Evolutionary conservation across 2,888 invertebrate species (phyloP), one percentile per base, ranked within the genome.

Genomic region (Caenorhabditis japonica): DNA sequence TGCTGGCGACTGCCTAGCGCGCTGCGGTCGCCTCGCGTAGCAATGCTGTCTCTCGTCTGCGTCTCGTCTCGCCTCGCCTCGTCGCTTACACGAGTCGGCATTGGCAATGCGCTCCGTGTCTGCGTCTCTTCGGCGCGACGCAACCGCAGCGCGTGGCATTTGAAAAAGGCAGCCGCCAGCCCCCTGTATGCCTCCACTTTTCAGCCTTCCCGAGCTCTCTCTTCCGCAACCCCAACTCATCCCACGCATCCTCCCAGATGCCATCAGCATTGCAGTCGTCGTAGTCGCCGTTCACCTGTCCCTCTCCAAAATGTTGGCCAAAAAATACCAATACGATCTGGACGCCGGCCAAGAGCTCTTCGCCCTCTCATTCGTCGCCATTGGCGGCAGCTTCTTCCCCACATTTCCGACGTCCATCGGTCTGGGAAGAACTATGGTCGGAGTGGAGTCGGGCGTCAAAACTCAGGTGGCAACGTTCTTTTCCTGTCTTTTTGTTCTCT

Each of bases 391-490:
- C 1, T 88, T 90, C 82, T 90, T 90, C 83, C 88, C 88, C 4
- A 89, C 89, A 52, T 90, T 89, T 80, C 89, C 89, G 10, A 86
- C 88, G 12, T 88, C 89, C n/a, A 89, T 89, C 19, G 90, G 90
- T 3, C 84, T 91, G 59, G 90, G 90, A 15, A 83, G 91, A 61
- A 90, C 90, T 62, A 83, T 90, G 36, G 93, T 95, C 55, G 94
- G 94, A 86, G 92, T 93, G 83, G 91, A 92, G 79, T 93, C 94
- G 0, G 95, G 95, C 13, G 93, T 94, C 34, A 93, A 92, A 85
- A 94, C 94, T 0, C 94, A 94, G n/a, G 27, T 69, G 44, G 93
- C 94, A 0, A 92, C 93, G 0, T 85, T 94, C 15, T 91, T 95
- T 46, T 94, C 94, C 4, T 93, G 93, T 74, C 59, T 88, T 0